phyloP scores from a whole-genome alignment of 2,888 invertebrate genomes.

The Pterostichus madidus region DNA sequence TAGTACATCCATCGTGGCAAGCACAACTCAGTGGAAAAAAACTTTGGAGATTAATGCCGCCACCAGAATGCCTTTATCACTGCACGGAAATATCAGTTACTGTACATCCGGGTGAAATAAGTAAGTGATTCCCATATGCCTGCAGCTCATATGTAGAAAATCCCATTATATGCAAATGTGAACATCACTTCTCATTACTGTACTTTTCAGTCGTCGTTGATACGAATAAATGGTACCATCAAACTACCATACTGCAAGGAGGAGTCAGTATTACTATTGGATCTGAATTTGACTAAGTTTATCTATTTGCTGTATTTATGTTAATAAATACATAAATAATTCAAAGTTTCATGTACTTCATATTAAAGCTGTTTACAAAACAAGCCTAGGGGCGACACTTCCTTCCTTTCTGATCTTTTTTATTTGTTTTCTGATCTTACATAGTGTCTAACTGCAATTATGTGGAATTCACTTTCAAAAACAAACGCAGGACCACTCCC shows the following conservation, averaged over 20 bases:
- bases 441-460: too few species aligned
- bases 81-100: constrained; percentile 85
- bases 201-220: constrained; percentile 90
- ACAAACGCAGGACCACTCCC: too few species aligned
- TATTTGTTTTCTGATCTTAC: too few species aligned
- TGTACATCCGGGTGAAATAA: constrained; percentile 93
- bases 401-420: too few species aligned
- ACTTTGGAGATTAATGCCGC: constrained; percentile 93
- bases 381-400: too few species aligned
- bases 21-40: constrained; percentile 95
- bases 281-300: constrained; percentile 92
- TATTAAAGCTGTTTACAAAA: too few species aligned
- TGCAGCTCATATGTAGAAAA: constrained; percentile 20
- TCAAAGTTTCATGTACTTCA: too few species aligned
- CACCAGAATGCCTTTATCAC: constrained; percentile 92
- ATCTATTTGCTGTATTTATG: constrained; percentile 72
- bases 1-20: constrained; percentile 97
- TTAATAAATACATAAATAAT: constrained; percentile 6
- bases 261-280: constrained; percentile 97
- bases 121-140: constrained; percentile 79
- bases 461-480: too few species aligned
- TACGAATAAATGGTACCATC: constrained; percentile 98
- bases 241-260: constrained; percentile 90
- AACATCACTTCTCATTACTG: constrained; percentile 5
- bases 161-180: constrained; percentile 23